Evolutionary conservation across 2,888 invertebrate genomes (phyloP).

Genomic region (Mesorhabditis sp.): DNA sequence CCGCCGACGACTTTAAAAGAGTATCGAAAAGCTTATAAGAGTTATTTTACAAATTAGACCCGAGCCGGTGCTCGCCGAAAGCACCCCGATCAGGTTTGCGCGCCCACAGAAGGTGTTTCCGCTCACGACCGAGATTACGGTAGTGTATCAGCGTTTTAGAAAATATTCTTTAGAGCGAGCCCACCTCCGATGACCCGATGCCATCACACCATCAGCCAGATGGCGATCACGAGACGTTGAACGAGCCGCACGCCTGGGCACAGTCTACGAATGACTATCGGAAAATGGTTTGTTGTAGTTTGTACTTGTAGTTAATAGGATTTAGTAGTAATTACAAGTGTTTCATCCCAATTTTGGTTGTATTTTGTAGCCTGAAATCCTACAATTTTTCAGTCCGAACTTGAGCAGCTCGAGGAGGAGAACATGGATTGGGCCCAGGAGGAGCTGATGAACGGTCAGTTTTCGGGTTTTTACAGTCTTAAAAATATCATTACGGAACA

Average conservation of each 20-base stretch:
- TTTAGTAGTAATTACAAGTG: too few species aligned
- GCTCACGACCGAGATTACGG: neutral
- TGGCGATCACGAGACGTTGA: neutral
- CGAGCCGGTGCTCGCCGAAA: neutral
- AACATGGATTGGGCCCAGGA: neutral
- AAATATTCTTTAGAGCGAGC: neutral
- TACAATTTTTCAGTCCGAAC: neutral
- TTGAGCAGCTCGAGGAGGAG: neutral
- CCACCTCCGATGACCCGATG: neutral
- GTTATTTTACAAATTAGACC: too few species aligned
- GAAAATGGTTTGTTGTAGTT: neutral
- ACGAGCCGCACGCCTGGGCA: neutral
- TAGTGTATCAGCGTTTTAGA: neutral
- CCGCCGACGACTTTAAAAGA: too few species aligned
- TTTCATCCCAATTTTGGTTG: neutral
- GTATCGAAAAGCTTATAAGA: too few species aligned
- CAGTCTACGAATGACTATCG: neutral
- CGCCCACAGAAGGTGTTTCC: neutral
- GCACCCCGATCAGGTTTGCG: neutral
- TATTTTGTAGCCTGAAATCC: neutral
- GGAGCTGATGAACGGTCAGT: neutral
- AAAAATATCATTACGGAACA: too few species aligned
- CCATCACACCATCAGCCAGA: neutral
- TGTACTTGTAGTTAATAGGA: neutral
- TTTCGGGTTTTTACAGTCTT: too few species aligned